Percentiles rank a stretch among this genome's conserved stretches.
phyloP scores from a whole-genome alignment of 2,797 vertebrate species.

The Mormyrops attenuatus region DNA sequence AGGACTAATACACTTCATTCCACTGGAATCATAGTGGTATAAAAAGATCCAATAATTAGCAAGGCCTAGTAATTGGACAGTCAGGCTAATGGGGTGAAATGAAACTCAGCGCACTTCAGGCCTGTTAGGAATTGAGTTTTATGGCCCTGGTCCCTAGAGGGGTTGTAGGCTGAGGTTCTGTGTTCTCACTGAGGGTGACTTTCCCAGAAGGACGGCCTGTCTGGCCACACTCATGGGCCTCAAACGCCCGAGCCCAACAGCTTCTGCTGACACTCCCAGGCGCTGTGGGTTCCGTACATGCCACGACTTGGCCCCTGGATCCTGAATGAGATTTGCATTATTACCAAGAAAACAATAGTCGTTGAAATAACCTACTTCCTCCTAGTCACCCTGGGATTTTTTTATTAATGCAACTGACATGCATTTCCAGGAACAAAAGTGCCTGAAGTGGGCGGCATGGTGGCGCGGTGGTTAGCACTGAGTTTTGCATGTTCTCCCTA shows the following conservation, averaged over 20 bases:
- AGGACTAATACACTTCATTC: not conserved
- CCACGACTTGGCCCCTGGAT: not conserved
- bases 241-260: not conserved
- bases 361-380: not conserved
- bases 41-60: constrained; percentile 3
- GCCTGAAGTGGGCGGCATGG: not conserved
- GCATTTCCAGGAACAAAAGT: not conserved
- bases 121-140: not conserved
- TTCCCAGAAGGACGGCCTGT: not conserved
- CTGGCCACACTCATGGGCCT: not conserved
- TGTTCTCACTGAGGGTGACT: not conserved
- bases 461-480: not conserved
- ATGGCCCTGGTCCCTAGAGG: not conserved
- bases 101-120: not conserved
- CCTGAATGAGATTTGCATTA: not conserved
- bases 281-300: not conserved
- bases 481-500: not conserved
- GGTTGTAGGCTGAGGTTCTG: not conserved
- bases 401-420: not conserved
- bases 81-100: not conserved
- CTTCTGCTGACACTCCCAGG: not conserved
- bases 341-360: not conserved
- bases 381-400: not conserved
- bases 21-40: not conserved
- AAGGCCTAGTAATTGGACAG: constrained; percentile 4